These are phyloP conservation scores for Scaeva pyrastri DNA, from an alignment of 2,888 invertebrate genomes.

Conservation along the genomic window DNA sequence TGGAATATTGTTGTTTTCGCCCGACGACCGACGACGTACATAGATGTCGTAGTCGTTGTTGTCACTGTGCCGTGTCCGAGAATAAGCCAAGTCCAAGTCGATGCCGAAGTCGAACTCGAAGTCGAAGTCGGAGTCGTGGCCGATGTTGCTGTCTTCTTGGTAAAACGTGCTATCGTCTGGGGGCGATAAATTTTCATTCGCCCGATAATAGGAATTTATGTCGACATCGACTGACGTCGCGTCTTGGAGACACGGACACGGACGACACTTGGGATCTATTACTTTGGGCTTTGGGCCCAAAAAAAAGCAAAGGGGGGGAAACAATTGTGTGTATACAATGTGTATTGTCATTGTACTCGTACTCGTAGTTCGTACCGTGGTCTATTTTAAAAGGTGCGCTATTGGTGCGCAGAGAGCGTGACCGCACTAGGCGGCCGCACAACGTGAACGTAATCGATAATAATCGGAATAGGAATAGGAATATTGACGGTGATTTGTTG, in stretches of 20 bases:
- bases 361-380: slow-evolving; percentile 41
- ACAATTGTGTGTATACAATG: slow-evolving; percentile 43
- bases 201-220: slow-evolving; percentile 76
- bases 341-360: slow-evolving; percentile 14
- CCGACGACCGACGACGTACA: slow-evolving; percentile 78
- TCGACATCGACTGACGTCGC: slow-evolving; percentile 75
- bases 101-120: slow-evolving; percentile 60
- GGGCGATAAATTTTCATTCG: slow-evolving; percentile 76
- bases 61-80: slow-evolving; percentile 44
- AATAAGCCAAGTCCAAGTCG: slow-evolving; percentile 54
- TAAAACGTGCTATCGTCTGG: slow-evolving; percentile 70
- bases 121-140: slow-evolving; percentile 58
- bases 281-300: slow-evolving; percentile 29
- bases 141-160: slow-evolving; percentile 60
- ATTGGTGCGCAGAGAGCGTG: slow-evolving; percentile 69
- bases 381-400: slow-evolving; percentile 76
- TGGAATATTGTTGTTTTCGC: slow-evolving; percentile 79
- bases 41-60: slow-evolving; percentile 77
- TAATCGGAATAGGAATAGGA: slow-evolving; percentile 73
- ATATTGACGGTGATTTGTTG: slow-evolving; percentile 74
- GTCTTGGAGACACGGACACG: slow-evolving; percentile 66
- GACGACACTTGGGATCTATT: slow-evolving; percentile 74
- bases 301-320: not conserved
- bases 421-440: slow-evolving; percentile 45
- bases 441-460: slow-evolving; percentile 75